Base-by-base conservation (phyloP, 2,113 vertebrate species). In the Panthera tigris region DNA sequence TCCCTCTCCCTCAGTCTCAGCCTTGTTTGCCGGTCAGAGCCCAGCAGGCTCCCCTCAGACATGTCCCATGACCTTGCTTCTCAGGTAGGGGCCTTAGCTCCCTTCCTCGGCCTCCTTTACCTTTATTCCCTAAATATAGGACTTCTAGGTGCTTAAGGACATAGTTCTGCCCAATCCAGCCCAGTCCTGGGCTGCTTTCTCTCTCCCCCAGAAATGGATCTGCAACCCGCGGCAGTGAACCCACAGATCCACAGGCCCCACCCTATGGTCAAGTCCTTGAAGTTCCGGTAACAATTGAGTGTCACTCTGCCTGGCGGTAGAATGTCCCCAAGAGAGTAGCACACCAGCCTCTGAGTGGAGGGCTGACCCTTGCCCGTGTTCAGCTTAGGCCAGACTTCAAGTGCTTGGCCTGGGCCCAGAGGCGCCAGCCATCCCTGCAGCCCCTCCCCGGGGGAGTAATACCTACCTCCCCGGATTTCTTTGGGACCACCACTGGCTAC, bases 21-120 rank as follows among this genome's bases (percentile, higher is more conserved):
- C 50, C 57, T 65, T 6, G 21, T 83, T 95, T 85, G 81, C 41
- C 63, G 66, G 50, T 52, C 86, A 45, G 76, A 97, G 52, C 31
- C 93, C 14, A 68, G 39, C 12, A 55, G 14, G 88, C n/a, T 48
- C 7, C 33, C 15, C 25, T 94, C 74, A 69, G 50, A 78, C 69
- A 41, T n/a, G 74, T 73, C 48, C 93, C 55, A 79, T 69, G 78
- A 66, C 48, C 29, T 83, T 61, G 39, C 84, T 92, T 89, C 65
- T 97, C 36, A 7, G 69, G 80, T n/a, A 36, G 18, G 33, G 93
- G 41, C 79, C 79, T 96, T 85, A 63, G 52, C 36, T 82, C 61
- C 27, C 52, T 94, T 91, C 68, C 85, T 89, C 89, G 71, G 91
- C 89, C 91, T 80, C 71, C 19, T 94, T 89, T 84, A n/a, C n/a